Conservation (phyloP, 2,888 invertebrate genomes). For the Xiphydria camelus region DNA sequence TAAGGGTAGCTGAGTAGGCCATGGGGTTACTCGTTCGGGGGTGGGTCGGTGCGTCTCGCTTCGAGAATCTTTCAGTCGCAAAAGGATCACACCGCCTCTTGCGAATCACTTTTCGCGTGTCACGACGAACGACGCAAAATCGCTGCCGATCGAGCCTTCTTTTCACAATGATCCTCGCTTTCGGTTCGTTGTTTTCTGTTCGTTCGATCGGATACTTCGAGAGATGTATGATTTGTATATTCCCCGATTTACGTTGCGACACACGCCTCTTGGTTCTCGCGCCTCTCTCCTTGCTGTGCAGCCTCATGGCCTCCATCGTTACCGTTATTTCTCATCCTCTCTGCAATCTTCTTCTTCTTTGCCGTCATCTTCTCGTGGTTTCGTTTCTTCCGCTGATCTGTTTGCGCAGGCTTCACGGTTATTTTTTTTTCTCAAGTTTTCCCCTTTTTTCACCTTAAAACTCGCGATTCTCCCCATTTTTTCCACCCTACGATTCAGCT, state of each 20-base stretch:
- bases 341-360: constrained; percentile 1
- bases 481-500: too few species aligned
- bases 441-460: too few species aligned
- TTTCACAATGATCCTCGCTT: too few species aligned
- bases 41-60: constrained; percentile 54
- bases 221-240: too few species aligned
- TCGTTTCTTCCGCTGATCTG: too few species aligned
- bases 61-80: constrained; percentile 1
- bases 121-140: too few species aligned
- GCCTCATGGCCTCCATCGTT: constrained; percentile 47
- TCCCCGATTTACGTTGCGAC: background rate
- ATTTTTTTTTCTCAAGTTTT: background rate
- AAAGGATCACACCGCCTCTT: background rate
- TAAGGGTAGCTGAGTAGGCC: constrained; percentile 41
- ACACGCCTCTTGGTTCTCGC: background rate
- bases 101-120: too few species aligned
- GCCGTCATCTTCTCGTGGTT: too few species aligned
- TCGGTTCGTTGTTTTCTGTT: too few species aligned
- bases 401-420: background rate
- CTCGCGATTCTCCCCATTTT: too few species aligned
- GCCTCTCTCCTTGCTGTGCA: constrained; percentile 33
- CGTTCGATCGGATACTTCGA: too few species aligned
- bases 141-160: too few species aligned
- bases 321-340: constrained; percentile 20
- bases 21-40: constrained; percentile 44